A percentile compares a stretch with the other conserved stretches of the same genome.
These are phyloP conservation scores for Mythimna impura DNA, from an alignment of 2,888 invertebrate species.

Conservation along the genomic window DNA sequence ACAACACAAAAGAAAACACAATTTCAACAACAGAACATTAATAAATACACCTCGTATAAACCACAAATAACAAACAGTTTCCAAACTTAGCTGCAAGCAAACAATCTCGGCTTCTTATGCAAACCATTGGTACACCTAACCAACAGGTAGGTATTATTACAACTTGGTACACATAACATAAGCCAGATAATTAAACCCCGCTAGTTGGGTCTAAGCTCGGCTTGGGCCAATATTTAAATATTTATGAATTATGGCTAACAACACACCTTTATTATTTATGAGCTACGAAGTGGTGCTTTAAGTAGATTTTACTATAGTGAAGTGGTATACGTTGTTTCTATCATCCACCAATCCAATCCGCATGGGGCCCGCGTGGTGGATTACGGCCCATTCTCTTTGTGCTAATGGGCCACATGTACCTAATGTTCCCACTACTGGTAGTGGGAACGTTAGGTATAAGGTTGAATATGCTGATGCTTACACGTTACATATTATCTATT, in stretches of 20 bases:
- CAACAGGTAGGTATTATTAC: slow-evolving; percentile 25
- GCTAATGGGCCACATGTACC: too few species aligned
- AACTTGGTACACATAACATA: slow-evolving; percentile 30
- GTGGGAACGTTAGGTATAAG: too few species aligned
- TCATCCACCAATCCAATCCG: too few species aligned
- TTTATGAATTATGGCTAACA: slow-evolving; percentile 51
- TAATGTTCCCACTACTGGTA: too few species aligned
- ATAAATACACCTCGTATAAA: not conserved
- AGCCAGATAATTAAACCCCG: slow-evolving; percentile 48
- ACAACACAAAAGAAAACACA: not conserved
- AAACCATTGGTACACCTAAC: slow-evolving; percentile 1
- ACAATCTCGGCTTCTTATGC: slow-evolving; percentile 2
- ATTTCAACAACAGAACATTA: not conserved
- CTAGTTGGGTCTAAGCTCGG: slow-evolving; percentile 39
- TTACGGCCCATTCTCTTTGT: too few species aligned
- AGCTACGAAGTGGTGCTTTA: slow-evolving; percentile 5
- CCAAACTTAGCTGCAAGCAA: slow-evolving; percentile 15
- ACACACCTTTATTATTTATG: slow-evolving; percentile 43
- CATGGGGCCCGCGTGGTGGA: too few species aligned
- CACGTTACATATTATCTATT: slow-evolving; percentile 13
- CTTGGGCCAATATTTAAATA: slow-evolving; percentile 50
- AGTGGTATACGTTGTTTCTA: slow-evolving; percentile 4
- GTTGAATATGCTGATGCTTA: too few species aligned
- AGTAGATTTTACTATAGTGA: not conserved
- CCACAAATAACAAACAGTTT: not conserved